These are phyloP conservation scores for Microplitis manilae DNA, from an alignment of 2,888 invertebrate species.

Conservation along the genomic window DNA sequence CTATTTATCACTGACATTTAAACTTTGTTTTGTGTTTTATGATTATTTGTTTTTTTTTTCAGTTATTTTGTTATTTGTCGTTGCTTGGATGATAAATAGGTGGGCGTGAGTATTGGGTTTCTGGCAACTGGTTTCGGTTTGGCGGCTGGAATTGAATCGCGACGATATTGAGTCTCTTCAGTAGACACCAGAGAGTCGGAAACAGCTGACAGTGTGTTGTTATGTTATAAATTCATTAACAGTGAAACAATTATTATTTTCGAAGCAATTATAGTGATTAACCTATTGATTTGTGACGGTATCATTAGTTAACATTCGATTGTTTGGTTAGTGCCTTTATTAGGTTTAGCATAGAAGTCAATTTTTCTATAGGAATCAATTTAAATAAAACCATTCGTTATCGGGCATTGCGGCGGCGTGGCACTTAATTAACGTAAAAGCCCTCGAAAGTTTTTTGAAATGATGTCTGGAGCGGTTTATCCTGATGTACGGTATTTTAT, in stretches of 20 bases:
- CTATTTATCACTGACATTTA: not conserved
- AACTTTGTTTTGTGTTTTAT: not conserved
- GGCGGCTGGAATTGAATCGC: conserved; percentile 18
- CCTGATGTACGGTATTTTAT: conserved; percentile 32
- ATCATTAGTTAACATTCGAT: conserved; percentile 7
- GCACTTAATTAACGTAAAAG: conserved; percentile 32
- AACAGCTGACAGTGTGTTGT: conserved; percentile 41
- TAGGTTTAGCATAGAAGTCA: too few species aligned
- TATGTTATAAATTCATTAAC: not conserved
- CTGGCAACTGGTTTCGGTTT: conserved; percentile 36
- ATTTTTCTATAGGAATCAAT: too few species aligned
- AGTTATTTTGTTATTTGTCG: conserved; percentile 27
- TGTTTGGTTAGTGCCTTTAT: conserved; percentile 17
- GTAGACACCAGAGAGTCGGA: conserved; percentile 21
- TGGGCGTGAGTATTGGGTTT: conserved; percentile 51
- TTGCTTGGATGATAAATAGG: conserved; percentile 42
- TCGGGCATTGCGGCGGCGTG: too few species aligned
- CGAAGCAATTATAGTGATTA: not conserved
- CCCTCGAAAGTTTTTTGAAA: conserved; percentile 32
- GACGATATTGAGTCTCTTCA: conserved; percentile 4
- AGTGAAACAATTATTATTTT: not conserved
- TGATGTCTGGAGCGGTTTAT: conserved; percentile 29
- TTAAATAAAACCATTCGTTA: too few species aligned
- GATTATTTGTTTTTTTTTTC: not conserved
- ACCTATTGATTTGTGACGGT: not conserved